phyloP scores from a whole-genome alignment of 2,113 vertebrate genomes.

The Fulica atra region DNA sequence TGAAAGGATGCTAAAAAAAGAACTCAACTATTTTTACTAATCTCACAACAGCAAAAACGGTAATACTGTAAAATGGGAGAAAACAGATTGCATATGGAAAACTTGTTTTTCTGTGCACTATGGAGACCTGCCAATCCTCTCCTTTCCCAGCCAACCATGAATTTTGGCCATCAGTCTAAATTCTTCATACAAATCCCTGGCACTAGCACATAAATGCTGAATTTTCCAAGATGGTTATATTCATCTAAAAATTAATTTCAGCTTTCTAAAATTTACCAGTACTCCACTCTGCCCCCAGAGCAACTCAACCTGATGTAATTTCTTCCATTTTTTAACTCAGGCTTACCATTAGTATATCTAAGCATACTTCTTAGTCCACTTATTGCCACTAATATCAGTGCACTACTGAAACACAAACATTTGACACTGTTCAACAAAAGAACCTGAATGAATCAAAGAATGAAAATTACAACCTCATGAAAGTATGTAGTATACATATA shows the following conservation, averaged over 20 bases:
- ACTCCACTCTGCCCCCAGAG: background rate
- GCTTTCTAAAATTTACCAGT: conserved; percentile 10
- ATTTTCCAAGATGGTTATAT: conserved; percentile 18
- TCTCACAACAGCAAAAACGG: background rate
- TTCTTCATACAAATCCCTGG: conserved; percentile 53
- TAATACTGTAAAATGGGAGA: conserved; percentile 21
- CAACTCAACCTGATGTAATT: background rate
- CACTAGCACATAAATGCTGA: background rate
- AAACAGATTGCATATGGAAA: conserved; percentile 58
- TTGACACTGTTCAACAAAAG: background rate
- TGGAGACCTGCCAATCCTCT: conserved; percentile 51
- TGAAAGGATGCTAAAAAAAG: conserved; percentile 15
- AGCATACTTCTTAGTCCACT: background rate
- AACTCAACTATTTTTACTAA: conserved; percentile 5
- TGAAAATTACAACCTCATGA: background rate
- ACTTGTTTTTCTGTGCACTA: conserved; percentile 8
- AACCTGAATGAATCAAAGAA: background rate
- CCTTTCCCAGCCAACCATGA: conserved; percentile 51
- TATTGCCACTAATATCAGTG: background rate
- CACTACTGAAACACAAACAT: background rate
- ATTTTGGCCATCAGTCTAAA: conserved; percentile 50
- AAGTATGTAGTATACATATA: background rate
- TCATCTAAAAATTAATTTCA: conserved; percentile 3
- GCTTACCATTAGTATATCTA: background rate
- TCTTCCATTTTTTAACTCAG: background rate